Evolutionary conservation across 2,797 vertebrate species (phyloP).

Genomic region (Phaenicophaeus curvirostris): DNA sequence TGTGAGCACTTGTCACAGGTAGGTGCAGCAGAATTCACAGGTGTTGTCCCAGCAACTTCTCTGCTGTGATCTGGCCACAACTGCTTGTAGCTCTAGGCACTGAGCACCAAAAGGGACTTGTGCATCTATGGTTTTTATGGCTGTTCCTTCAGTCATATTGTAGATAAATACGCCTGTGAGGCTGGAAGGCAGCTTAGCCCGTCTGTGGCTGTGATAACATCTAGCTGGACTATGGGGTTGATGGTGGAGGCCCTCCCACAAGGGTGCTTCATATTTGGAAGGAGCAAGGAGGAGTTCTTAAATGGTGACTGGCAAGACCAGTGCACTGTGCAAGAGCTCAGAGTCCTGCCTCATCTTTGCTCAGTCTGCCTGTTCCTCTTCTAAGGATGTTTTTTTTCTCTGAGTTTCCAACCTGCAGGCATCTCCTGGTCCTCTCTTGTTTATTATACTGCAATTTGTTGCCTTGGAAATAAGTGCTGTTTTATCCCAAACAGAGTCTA

Average conservation of each 20-base stretch:
- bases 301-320: not conserved
- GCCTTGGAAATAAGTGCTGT: slow-evolving; percentile 66
- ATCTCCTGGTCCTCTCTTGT: slow-evolving; percentile 43
- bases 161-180: not conserved
- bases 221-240: not conserved
- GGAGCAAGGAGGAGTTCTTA: not conserved
- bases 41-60: not conserved
- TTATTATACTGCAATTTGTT: slow-evolving; percentile 56
- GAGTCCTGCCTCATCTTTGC: not conserved
- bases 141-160: not conserved
- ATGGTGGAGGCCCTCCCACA: not conserved
- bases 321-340: not conserved
- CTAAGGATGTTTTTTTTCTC: not conserved
- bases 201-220: not conserved
- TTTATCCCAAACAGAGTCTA: slow-evolving; percentile 61
- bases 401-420: slow-evolving; percentile 24
- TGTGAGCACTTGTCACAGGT: not conserved
- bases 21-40: not conserved
- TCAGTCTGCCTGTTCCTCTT: rapidly evolving
- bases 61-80: not conserved
- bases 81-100: not conserved
- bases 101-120: not conserved
- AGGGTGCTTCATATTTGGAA: not conserved
- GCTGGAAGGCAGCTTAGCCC: not conserved
- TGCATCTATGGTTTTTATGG: not conserved